A percentile compares a stretch with the other conserved stretches of the same genome.
Conservation (phyloP, 2,888 invertebrate genomes). For the Rhimphoctona megacephalus region DNA sequence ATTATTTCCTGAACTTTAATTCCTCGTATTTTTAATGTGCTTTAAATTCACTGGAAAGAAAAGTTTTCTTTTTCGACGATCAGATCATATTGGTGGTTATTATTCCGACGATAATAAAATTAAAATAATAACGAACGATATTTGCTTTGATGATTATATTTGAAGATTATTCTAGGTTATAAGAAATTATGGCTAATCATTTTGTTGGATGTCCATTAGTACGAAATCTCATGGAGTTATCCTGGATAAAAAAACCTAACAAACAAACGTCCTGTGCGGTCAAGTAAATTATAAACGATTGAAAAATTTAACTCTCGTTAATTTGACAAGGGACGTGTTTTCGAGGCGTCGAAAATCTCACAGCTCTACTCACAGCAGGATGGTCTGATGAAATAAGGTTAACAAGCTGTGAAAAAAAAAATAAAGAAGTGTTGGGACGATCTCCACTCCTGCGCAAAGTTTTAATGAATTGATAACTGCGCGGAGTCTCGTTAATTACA, state of each 20-base stretch:
- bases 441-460: constrained; percentile 54
- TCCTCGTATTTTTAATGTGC: too few relatives aligned
- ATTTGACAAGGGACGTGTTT: constrained; percentile 1
- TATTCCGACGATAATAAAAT: too few relatives aligned
- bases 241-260: background rate
- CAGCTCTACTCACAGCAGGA: constrained; percentile 13
- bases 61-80: background rate
- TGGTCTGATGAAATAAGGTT: constrained; percentile 37
- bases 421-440: constrained; percentile 24
- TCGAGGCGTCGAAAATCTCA: constrained; percentile 20
- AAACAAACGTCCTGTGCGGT: background rate
- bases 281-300: background rate
- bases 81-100: too few relatives aligned
- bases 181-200: too few relatives aligned
- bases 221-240: background rate
- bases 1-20: too few relatives aligned
- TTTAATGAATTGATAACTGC: constrained; percentile 69
- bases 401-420: constrained; percentile 29
- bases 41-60: background rate
- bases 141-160: too few relatives aligned
- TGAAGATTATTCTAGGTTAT: too few relatives aligned
- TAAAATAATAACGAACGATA: background rate
- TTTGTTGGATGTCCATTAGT: too few relatives aligned
- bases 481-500: constrained; percentile 62
- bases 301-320: constrained; percentile 9